phyloP scores from a whole-genome alignment of 2,888 invertebrate genomes.

The Hetaerina titia region DNA sequence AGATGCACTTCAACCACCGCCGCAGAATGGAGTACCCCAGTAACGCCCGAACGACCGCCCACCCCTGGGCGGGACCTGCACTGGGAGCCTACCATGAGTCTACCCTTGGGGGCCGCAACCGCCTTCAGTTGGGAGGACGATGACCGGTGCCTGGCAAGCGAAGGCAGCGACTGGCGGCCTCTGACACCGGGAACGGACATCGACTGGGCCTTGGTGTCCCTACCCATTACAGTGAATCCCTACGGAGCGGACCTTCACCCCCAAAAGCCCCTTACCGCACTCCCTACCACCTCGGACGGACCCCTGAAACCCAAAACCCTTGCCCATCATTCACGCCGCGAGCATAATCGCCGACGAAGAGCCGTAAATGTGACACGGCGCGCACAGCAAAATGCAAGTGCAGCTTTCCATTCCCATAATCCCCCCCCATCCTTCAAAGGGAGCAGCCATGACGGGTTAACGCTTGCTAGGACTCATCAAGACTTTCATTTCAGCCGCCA shows the following conservation, averaged over 20 bases:
- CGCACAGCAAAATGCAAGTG: background rate
- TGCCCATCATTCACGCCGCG: background rate
- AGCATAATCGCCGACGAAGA: background rate
- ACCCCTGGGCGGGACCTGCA: too few species aligned
- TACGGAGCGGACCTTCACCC: background rate
- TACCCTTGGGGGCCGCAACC: background rate
- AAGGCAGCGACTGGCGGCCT: background rate
- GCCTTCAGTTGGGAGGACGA: background rate
- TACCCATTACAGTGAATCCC: too few species aligned
- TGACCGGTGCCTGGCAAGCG: background rate
- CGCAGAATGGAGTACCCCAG: too few species aligned
- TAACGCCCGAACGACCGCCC: too few species aligned
- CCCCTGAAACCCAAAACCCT: too few species aligned
- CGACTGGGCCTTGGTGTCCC: background rate
- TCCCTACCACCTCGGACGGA: too few species aligned
- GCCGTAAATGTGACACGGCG: background rate
- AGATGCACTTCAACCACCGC: too few species aligned
- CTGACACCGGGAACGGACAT: background rate
- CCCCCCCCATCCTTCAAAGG: background rate
- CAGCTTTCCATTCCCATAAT: background rate
- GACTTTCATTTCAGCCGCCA: too few species aligned
- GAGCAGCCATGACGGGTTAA: background rate
- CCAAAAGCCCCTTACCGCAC: background rate
- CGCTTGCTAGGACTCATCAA: background rate
- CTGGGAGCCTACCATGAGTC: too few species aligned